phyloP scores from a whole-genome alignment of 2,797 vertebrate genomes.

The Leptatherina wallacei region DNA sequence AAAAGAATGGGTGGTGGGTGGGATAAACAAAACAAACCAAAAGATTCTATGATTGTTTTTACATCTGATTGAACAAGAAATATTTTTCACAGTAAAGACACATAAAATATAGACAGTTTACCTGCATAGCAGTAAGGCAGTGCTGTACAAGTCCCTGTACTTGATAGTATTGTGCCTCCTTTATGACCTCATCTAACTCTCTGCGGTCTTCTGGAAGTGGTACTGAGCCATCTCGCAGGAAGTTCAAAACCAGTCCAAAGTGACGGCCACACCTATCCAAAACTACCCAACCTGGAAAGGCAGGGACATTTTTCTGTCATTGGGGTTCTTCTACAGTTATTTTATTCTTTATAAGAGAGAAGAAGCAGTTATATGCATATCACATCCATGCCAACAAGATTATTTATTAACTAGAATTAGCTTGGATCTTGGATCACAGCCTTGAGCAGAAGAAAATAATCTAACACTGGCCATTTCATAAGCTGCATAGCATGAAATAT shows the following conservation, averaged over 20 bases:
- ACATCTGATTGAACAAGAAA: no score
- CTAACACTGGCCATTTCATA: background rate
- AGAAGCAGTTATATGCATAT: background rate
- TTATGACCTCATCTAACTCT: slow-evolving; percentile 89
- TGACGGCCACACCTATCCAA: slow-evolving; percentile 88
- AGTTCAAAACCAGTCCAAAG: slow-evolving; percentile 90
- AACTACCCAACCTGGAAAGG: slow-evolving; percentile 88
- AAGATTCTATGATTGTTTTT: no score
- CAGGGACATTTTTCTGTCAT: background rate
- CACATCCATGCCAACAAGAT: background rate
- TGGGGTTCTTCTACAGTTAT: background rate
- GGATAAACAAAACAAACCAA: no score
- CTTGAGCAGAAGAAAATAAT: background rate
- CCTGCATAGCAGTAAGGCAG: slow-evolving; percentile 88
- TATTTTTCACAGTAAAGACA: no score
- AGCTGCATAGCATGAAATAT: background rate
- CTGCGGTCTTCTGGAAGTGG: slow-evolving; percentile 87
- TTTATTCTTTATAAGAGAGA: background rate
- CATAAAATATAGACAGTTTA: slow-evolving; percentile 38
- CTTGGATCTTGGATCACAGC: background rate
- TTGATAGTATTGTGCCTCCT: slow-evolving; percentile 89
- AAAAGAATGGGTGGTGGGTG: no score
- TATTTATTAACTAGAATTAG: background rate
- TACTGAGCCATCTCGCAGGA: slow-evolving; percentile 90
- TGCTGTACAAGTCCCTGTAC: slow-evolving; percentile 90